These are phyloP conservation scores for Schlechtendalia chinensis DNA, from an alignment of 1,140 invertebrate species.

Conservation along the genomic window DNA sequence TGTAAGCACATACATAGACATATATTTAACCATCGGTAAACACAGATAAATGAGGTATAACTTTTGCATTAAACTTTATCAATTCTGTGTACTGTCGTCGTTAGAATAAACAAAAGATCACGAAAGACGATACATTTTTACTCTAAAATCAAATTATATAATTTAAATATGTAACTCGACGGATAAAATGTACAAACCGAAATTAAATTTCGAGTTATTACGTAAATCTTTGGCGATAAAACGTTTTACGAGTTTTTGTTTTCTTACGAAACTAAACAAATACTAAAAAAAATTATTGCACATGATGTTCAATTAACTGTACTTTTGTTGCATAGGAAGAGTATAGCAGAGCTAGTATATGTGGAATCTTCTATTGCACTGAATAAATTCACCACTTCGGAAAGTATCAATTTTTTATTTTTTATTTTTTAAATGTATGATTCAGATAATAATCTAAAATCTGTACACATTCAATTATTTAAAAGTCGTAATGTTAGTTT, in stretches of 20 bases:
- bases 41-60: too few species aligned
- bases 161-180: neutral
- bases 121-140: neutral
- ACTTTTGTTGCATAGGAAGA: too few species aligned
- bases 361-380: too few species aligned
- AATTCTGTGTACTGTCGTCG: neutral
- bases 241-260: neutral
- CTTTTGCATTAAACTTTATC: neutral
- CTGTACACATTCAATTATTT: too few species aligned
- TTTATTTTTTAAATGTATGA: too few species aligned
- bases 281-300: neutral
- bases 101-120: slow-evolving; percentile 11
- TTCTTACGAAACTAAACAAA: slow-evolving; percentile 1
- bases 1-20: neutral
- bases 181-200: neutral
- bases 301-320: slow-evolving; percentile 5
- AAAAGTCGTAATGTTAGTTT: too few species aligned
- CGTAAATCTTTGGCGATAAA: neutral
- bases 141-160: slow-evolving; percentile 6
- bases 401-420: too few species aligned
- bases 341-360: too few species aligned
- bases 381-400: too few species aligned
- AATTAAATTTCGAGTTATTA: neutral
- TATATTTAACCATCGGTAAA: neutral
- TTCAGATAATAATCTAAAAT: too few species aligned